Conservation (phyloP, 1,140 invertebrate genomes). For the Eulimnadia texana region DNA sequence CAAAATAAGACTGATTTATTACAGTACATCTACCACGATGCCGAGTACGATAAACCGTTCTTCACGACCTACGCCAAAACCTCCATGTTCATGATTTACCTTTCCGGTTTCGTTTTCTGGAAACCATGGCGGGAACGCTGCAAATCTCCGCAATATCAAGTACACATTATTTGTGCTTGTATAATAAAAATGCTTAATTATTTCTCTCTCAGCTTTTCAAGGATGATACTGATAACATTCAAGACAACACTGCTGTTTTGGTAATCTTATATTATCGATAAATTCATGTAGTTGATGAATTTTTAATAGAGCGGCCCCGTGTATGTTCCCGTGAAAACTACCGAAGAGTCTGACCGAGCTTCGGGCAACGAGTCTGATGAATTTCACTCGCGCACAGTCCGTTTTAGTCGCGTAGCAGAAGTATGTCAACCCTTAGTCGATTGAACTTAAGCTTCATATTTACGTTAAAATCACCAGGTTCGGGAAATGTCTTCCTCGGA, state of each 20-base stretch:
- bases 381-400: slow-evolving; percentile 47
- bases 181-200: no score
- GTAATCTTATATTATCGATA: no score
- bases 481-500: slow-evolving; percentile 63
- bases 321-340: slow-evolving; percentile 65
- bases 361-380: slow-evolving; percentile 72
- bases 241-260: no score
- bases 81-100: slow-evolving; percentile 70
- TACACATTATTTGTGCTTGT: no score
- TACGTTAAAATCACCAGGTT: slow-evolving; percentile 31
- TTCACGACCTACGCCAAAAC: slow-evolving; percentile 80
- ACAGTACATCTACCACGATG: slow-evolving; percentile 67
- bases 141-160: slow-evolving; percentile 10
- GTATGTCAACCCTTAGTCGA: slow-evolving; percentile 25
- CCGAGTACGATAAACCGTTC: slow-evolving; percentile 68
- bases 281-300: slow-evolving; percentile 18
- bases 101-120: slow-evolving; percentile 65
- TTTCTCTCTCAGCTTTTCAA: no score
- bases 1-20: slow-evolving; percentile 26
- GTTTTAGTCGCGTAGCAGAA: slow-evolving; percentile 73
- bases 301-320: slow-evolving; percentile 62
- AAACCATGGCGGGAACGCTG: slow-evolving; percentile 67
- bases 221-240: no score
- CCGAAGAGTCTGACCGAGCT: slow-evolving; percentile 43
- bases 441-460: not conserved